Evolutionary conservation across 2,888 invertebrate species (phyloP).

Genomic region (Thumatha senex): DNA sequence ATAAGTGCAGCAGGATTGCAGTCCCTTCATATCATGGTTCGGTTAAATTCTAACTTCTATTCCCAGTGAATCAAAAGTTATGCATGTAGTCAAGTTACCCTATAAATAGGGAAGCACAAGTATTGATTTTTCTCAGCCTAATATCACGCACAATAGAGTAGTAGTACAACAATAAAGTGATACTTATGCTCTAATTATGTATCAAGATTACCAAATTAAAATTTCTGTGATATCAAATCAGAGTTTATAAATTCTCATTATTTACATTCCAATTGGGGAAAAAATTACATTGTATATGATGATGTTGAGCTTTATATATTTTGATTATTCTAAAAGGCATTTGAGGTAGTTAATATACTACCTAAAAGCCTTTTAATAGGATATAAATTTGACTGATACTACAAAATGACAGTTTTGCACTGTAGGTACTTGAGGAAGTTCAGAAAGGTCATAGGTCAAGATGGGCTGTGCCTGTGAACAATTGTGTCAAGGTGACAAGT

Average conservation of each 20-base stretch:
- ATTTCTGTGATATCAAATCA: neutral
- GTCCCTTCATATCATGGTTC: conserved; percentile 9
- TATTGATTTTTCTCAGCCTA: conserved; percentile 72
- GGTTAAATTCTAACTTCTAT: conserved; percentile 6
- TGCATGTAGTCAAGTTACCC: conserved; percentile 23
- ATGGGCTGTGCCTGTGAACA: neutral
- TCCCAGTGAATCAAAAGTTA: neutral
- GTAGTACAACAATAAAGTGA: conserved; percentile 36
- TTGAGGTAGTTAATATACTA: too few relatives aligned
- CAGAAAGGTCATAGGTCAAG: conserved; percentile 6
- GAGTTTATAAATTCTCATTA: neutral
- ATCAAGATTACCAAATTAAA: conserved; percentile 6
- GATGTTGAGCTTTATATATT: too few relatives aligned
- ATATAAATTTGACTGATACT: too few relatives aligned
- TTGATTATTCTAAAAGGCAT: too few relatives aligned
- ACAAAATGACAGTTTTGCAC: too few relatives aligned
- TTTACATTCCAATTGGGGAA: conserved; percentile 12
- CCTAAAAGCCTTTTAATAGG: too few relatives aligned
- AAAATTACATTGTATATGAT: neutral
- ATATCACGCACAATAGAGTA: conserved; percentile 59
- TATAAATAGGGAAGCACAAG: conserved; percentile 47
- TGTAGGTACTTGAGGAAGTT: neutral
- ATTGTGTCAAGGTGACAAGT: too few relatives aligned
- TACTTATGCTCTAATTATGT: conserved; percentile 10
- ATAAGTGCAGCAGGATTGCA: conserved; percentile 18